A percentile compares a stretch with the other conserved stretches of the same genome.
Conservation (phyloP, 1,140 invertebrate genomes). For the Cydia amplana region DNA sequence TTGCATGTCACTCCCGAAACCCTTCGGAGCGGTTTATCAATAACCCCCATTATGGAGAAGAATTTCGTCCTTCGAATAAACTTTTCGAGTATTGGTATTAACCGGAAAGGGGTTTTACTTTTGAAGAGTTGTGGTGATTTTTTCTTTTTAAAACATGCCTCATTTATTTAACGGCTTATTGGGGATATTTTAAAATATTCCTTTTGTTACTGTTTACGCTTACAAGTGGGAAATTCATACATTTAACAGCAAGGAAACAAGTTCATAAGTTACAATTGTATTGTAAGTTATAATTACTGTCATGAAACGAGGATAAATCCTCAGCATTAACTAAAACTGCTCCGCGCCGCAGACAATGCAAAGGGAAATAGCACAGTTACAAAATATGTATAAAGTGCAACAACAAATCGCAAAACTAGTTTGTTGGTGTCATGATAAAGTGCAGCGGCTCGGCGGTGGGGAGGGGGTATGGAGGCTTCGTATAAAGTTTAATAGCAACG, state of each 20-base stretch:
- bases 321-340: not conserved
- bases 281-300: not conserved
- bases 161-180: not conserved
- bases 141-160: not conserved
- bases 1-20: slow-evolving; percentile 36
- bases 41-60: slow-evolving; percentile 29
- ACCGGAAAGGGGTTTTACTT: slow-evolving; percentile 11
- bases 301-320: not conserved
- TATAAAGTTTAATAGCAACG: slow-evolving; percentile 28
- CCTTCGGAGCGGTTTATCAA: slow-evolving; percentile 36
- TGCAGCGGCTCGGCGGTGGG: not conserved
- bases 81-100: slow-evolving; percentile 22
- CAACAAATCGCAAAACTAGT: slow-evolving; percentile 27
- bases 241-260: not conserved
- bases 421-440: slow-evolving; percentile 34
- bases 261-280: not conserved
- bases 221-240: too few relatives aligned
- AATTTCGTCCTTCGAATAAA: slow-evolving; percentile 27
- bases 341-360: slow-evolving; percentile 19
- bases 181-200: not conserved
- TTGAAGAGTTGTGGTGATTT: not conserved
- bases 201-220: not conserved
- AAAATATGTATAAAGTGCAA: slow-evolving; percentile 32
- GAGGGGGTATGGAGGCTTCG: slow-evolving; percentile 8
- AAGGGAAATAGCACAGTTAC: slow-evolving; percentile 21